Evolutionary conservation across 2,797 vertebrate genomes (phyloP).

Genomic region (Avahi laniger): DNA sequence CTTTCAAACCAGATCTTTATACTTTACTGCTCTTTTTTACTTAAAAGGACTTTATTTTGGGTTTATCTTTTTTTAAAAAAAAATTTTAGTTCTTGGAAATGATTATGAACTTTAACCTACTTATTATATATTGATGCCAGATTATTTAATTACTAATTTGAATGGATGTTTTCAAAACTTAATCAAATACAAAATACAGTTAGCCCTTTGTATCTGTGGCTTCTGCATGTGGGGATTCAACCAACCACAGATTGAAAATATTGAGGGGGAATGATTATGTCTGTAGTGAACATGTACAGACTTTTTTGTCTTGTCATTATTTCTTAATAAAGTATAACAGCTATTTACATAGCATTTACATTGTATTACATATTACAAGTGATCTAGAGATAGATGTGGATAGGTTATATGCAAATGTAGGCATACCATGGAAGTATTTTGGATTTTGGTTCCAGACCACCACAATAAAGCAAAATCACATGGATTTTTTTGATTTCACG

Average conservation of each 20-base stretch:
- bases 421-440: neutral
- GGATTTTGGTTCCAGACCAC: neutral
- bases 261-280: neutral
- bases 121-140: neutral
- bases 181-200: neutral
- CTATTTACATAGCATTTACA: neutral
- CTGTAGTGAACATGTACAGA: neutral
- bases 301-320: neutral
- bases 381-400: neutral
- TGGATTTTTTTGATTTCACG: neutral
- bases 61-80: neutral
- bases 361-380: neutral
- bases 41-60: neutral
- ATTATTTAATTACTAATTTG: neutral
- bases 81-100: slow-evolving; percentile 7
- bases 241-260: neutral
- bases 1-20: neutral
- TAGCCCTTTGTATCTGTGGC: neutral
- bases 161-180: neutral
- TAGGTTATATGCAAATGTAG: neutral
- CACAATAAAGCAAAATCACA: neutral
- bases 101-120: neutral
- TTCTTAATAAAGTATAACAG: neutral
- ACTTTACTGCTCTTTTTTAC: neutral
- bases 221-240: neutral